A percentile compares a stretch with the other conserved stretches of the same genome.
These are phyloP conservation scores for Platerodrilus igneus DNA, from an alignment of 2,888 invertebrate genomes.

Conservation along the genomic window DNA sequence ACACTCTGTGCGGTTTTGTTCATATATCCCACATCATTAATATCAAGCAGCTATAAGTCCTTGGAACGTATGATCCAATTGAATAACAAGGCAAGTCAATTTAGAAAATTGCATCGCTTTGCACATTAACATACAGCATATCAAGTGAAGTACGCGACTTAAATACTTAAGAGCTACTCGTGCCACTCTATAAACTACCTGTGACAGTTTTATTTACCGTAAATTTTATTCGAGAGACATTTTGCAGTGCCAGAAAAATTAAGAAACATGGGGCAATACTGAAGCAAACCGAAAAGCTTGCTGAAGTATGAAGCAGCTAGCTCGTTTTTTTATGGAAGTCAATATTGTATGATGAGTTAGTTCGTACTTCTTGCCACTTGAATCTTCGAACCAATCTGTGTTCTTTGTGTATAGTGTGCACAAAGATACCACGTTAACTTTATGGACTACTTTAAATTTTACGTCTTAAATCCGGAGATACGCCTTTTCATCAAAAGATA, in stretches of 20 bases:
- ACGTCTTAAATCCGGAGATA: conserved; percentile 16
- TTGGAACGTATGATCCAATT: conserved; percentile 18
- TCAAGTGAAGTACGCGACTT: conserved; percentile 11
- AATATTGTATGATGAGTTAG: no score
- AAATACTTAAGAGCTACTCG: conserved; percentile 10
- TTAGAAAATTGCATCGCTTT: conserved; percentile 19
- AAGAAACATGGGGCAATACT: conserved; percentile 3
- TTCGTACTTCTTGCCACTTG: no score
- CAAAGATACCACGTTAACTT: conserved; percentile 7
- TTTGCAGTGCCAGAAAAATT: neutral
- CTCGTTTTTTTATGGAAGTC: no score
- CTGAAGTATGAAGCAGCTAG: no score
- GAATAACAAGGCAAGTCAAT: conserved; percentile 18
- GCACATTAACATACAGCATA: conserved; percentile 18
- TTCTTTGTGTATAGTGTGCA: no score
- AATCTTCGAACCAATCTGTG: no score
- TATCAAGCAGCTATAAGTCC: conserved; percentile 15
- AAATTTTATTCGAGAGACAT: neutral
- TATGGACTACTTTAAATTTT: conserved; percentile 19
- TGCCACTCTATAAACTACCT: conserved; percentile 1
- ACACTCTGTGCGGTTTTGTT: no score
- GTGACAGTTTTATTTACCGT: conserved; percentile 7
- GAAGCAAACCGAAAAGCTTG: no score
- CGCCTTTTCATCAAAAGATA: conserved; percentile 16
- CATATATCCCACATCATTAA: conserved; percentile 20